A percentile compares a stretch with the other conserved stretches of the same genome.
phyloP scores from a whole-genome alignment of 1,140 invertebrate species.

The Pemphigus obesinymphae region DNA sequence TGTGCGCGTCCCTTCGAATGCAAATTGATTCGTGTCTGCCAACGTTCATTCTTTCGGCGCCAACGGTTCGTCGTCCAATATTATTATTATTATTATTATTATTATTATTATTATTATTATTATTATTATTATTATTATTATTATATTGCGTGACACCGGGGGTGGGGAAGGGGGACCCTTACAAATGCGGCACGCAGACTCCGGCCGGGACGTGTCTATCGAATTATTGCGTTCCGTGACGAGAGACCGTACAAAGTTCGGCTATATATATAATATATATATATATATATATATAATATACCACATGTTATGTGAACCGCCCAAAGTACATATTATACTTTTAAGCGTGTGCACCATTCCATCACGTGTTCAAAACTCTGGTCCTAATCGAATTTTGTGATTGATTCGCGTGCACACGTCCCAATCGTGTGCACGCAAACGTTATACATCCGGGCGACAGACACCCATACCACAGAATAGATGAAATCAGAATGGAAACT shows the following conservation, averaged over 20 bases:
- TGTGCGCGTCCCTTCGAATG: background rate
- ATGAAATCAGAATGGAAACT: no score
- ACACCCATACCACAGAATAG: no score
- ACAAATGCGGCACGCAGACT: background rate
- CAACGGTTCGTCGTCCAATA: slow-evolving; percentile 1
- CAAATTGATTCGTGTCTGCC: slow-evolving; percentile 29
- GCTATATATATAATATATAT: background rate
- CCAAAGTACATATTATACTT: background rate
- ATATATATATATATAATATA: background rate
- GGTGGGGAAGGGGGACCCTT: background rate
- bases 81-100: no score
- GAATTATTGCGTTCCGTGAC: background rate
- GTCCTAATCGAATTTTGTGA: background rate
- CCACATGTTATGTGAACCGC: background rate
- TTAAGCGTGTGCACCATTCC: background rate
- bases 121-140: no score
- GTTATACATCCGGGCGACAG: no score
- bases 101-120: no score
- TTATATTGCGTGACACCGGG: background rate
- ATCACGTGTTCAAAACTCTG: background rate
- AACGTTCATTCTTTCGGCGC: slow-evolving; percentile 1
- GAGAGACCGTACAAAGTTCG: background rate
- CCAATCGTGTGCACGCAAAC: no score
- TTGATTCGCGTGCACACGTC: background rate
- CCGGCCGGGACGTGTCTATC: no score